Percentiles rank a stretch among this genome's conserved stretches.
Evolutionary conservation across 2,888 invertebrate species (phyloP).

Genomic region (Tenthredo scrophulariae): DNA sequence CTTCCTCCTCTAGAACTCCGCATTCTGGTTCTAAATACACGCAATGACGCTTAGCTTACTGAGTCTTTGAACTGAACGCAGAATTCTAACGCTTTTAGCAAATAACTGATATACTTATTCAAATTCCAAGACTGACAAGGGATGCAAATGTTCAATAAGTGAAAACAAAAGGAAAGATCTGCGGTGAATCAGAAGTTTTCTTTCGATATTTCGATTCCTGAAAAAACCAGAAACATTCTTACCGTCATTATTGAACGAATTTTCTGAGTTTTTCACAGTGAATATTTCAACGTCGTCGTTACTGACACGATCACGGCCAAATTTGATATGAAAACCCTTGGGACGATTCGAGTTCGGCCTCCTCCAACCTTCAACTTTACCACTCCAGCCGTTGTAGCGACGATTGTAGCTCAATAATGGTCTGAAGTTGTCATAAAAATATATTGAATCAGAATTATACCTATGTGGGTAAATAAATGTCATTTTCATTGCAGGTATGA

Average conservation of each 20-base stretch:
- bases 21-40: slow-evolving; percentile 54
- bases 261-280: not conserved
- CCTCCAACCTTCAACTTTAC: not conserved
- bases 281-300: not conserved
- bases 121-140: not conserved
- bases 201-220: not conserved
- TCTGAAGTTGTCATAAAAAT: not conserved
- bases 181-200: not conserved
- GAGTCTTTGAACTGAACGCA: too few species aligned
- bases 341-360: not conserved
- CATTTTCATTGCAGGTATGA: too few species aligned
- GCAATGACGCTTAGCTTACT: too few species aligned
- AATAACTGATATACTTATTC: too few species aligned
- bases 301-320: not conserved
- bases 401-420: slow-evolving; percentile 9
- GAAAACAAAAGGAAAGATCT: not conserved
- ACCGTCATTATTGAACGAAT: not conserved
- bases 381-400: slow-evolving; percentile 16
- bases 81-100: too few species aligned
- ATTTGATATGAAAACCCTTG: not conserved
- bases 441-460: not conserved
- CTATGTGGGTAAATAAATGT: not conserved
- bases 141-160: not conserved
- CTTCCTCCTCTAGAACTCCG: slow-evolving; percentile 54
- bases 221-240: slow-evolving; percentile 13